phyloP scores from a whole-genome alignment of 1,140 invertebrate species.

The Pseudomyrmex sp. region DNA sequence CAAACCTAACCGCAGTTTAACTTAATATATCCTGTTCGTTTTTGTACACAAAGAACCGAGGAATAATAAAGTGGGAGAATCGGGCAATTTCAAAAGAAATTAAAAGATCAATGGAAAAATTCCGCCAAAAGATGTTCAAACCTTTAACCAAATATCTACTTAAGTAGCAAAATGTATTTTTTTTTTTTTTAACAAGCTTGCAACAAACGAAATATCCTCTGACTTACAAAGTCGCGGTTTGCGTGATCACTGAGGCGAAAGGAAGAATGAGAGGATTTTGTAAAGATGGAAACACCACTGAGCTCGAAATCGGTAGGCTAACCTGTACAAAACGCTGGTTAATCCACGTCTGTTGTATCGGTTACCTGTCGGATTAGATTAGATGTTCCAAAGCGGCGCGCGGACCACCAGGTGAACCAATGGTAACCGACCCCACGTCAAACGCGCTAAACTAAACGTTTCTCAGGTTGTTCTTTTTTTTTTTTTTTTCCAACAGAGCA shows the following conservation, averaged over 20 bases:
- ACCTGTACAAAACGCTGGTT: constrained; percentile 78
- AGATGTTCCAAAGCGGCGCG: constrained; percentile 59
- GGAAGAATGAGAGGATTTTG: constrained; percentile 52
- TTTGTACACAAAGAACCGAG: too few relatives aligned
- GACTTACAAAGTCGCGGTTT: constrained; percentile 41
- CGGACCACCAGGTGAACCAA: constrained; percentile 74
- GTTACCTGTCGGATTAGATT: constrained; percentile 80
- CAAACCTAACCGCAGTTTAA: neutral
- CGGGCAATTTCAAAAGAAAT: neutral
- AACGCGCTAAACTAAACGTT: constrained; percentile 54
- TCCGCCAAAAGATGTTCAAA: neutral
- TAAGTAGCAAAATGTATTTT: neutral
- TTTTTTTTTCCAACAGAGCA: too few relatives aligned
- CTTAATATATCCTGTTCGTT: too few relatives aligned
- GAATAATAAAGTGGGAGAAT: neutral
- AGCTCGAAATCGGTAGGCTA: constrained; percentile 75
- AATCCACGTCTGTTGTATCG: constrained; percentile 75
- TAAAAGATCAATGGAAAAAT: neutral
- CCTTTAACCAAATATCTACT: neutral
- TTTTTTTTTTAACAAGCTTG: too few relatives aligned
- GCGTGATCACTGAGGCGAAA: constrained; percentile 22
- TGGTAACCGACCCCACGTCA: constrained; percentile 74
- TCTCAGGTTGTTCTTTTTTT: constrained; percentile 30
- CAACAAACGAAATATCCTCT: too few relatives aligned
- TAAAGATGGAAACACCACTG: constrained; percentile 34